Evolutionary conservation across 2,797 vertebrate species (phyloP).

Genomic region (Micrastur ruficollis): DNA sequence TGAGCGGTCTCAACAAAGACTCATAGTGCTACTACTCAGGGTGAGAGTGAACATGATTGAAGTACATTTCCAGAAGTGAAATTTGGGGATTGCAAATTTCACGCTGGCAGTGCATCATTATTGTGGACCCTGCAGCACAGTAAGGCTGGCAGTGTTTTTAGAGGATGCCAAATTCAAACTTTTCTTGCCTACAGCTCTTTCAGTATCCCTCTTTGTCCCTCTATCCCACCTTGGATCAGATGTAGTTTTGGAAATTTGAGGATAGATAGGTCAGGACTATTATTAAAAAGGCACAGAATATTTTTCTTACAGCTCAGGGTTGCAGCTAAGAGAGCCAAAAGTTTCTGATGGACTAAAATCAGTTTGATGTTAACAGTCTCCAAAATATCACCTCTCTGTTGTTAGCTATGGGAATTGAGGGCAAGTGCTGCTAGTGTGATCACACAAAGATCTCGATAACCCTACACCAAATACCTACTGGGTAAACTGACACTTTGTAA

Average conservation of each 20-base stretch:
- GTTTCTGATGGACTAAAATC: not conserved
- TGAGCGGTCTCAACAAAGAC: not conserved
- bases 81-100: not conserved
- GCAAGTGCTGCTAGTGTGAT: not conserved
- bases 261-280: not conserved
- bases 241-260: not conserved
- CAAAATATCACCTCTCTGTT: not conserved
- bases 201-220: not conserved
- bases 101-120: not conserved
- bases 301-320: not conserved
- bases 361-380: not conserved
- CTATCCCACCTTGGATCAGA: not conserved
- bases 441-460: not conserved
- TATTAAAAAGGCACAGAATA: not conserved
- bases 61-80: not conserved
- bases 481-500: not conserved
- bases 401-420: not conserved
- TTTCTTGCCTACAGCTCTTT: not conserved
- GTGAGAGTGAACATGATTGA: not conserved
- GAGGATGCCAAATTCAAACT: not conserved
- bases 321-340: not conserved
- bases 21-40: not conserved
- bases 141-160: not conserved
- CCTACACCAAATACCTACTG: not conserved
- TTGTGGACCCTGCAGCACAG: not conserved